These are phyloP conservation scores for Sciurus niger DNA, from an alignment of 2,113 vertebrate genomes.

Conservation along the genomic window DNA sequence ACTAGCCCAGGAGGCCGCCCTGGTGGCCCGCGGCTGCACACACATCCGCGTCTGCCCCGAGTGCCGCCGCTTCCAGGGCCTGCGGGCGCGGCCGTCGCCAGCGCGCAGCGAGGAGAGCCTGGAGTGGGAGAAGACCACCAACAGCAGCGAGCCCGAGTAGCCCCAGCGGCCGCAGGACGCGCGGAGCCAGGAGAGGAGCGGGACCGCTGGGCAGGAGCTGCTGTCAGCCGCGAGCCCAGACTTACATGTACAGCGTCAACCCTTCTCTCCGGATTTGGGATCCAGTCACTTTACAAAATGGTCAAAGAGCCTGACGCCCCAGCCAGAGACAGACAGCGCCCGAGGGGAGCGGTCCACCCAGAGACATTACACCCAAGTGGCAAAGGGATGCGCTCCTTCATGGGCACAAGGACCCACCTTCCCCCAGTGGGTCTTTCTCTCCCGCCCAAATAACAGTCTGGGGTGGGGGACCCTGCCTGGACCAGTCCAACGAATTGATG, in stretches of 20 bases:
- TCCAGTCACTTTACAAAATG: not conserved
- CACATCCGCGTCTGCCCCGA: conserved; percentile 98
- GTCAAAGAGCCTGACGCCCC: conserved; percentile 43
- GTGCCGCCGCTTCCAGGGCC: conserved; percentile 97
- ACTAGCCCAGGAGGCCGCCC: conserved; percentile 96
- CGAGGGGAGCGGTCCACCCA: not conserved
- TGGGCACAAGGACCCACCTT: conserved; percentile 14
- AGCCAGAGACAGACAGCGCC: conserved; percentile 73
- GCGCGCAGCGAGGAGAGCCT: conserved; percentile 96
- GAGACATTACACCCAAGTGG: not conserved
- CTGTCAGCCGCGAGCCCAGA: conserved; percentile 83
- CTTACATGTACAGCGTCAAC: conserved; percentile 78
- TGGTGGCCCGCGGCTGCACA: conserved; percentile 96
- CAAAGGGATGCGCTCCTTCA: not conserved
- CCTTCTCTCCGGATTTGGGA: conserved; percentile 73
- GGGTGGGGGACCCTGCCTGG: conserved; percentile 25
- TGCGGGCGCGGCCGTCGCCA: conserved; percentile 91
- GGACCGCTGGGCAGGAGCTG: conserved; percentile 79
- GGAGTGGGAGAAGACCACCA: conserved; percentile 97
- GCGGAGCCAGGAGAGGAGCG: not conserved
- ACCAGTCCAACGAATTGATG: not conserved
- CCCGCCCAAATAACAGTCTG: not conserved
- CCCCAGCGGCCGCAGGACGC: rapidly evolving
- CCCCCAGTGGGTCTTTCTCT: conserved; percentile 34
- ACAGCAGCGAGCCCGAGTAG: conserved; percentile 98